These are phyloP conservation scores for Etheostoma cragini DNA, from an alignment of 2,113 vertebrate genomes.

Conservation along the genomic window DNA sequence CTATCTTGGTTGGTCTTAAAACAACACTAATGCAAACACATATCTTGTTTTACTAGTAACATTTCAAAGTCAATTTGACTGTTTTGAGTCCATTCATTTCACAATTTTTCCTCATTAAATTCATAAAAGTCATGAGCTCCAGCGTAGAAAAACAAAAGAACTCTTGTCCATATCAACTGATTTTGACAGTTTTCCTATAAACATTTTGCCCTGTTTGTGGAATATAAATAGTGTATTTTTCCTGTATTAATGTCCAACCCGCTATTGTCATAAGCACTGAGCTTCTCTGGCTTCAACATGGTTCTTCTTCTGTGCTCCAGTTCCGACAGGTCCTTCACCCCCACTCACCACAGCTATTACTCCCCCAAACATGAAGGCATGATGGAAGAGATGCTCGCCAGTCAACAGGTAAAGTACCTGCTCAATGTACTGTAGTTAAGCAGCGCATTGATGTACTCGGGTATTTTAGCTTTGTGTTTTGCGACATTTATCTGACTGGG, in stretches of 20 bases:
- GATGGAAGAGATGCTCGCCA: constrained; percentile 90
- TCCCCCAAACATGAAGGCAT: constrained; percentile 88
- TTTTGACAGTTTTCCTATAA: neutral
- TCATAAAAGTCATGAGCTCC: neutral
- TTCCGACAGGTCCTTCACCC: constrained; percentile 94
- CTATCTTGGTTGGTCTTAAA: no score
- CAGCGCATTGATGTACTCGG: neutral
- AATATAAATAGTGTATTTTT: neutral
- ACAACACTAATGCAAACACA: neutral
- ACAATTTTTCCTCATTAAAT: neutral
- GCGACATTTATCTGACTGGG: neutral
- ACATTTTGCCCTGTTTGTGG: neutral
- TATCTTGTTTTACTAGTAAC: neutral
- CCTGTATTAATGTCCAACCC: neutral
- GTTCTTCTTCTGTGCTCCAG: constrained; percentile 77
- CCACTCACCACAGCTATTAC: constrained; percentile 92
- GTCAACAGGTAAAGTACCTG: constrained; percentile 87
- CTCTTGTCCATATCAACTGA: neutral
- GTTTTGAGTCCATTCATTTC: neutral
- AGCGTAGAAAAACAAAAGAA: neutral
- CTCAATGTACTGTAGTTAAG: neutral
- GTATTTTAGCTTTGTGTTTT: neutral
- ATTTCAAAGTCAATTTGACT: neutral
- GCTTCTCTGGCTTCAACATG: neutral
- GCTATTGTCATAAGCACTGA: neutral